These are phyloP conservation scores for Nomada ruficornis DNA, from an alignment of 2,888 invertebrate species.

Conservation along the genomic window DNA sequence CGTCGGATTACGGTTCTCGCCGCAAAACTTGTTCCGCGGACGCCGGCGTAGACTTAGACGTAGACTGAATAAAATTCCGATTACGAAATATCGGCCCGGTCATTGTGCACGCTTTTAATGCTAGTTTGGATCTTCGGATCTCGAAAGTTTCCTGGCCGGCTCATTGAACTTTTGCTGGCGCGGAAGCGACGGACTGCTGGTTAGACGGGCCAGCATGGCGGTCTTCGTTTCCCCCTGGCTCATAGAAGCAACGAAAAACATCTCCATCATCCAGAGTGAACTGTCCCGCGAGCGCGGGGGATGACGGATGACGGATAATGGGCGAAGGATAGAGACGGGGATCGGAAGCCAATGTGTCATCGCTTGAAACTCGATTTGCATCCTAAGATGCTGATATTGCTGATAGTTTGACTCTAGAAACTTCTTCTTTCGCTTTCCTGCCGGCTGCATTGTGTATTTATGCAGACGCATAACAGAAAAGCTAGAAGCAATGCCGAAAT, in stretches of 20 bases:
- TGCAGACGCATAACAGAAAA: no score
- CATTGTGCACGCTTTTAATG: slow-evolving; percentile 11
- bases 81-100: slow-evolving; percentile 5
- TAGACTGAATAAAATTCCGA: slow-evolving; percentile 18
- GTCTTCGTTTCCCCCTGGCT: slow-evolving; percentile 6
- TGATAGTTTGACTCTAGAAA: slow-evolving; percentile 14
- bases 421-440: background rate
- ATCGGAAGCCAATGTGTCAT: slow-evolving; percentile 42
- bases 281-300: slow-evolving; percentile 16
- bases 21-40: slow-evolving; percentile 43
- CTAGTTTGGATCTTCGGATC: background rate
- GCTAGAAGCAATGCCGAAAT: background rate
- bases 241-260: slow-evolving; percentile 1
- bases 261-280: slow-evolving; percentile 24
- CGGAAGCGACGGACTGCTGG: background rate
- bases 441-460: no score
- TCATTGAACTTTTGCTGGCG: background rate
- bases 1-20: slow-evolving; percentile 48
- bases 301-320: slow-evolving; percentile 55
- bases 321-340: slow-evolving; percentile 65
- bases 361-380: slow-evolving; percentile 56
- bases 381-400: slow-evolving; percentile 33
- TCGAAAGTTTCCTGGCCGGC: background rate
- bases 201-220: background rate
- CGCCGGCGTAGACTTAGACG: background rate